Conservation (phyloP, 2,797 vertebrate species). For the Kryptopterus vitreolus region DNA sequence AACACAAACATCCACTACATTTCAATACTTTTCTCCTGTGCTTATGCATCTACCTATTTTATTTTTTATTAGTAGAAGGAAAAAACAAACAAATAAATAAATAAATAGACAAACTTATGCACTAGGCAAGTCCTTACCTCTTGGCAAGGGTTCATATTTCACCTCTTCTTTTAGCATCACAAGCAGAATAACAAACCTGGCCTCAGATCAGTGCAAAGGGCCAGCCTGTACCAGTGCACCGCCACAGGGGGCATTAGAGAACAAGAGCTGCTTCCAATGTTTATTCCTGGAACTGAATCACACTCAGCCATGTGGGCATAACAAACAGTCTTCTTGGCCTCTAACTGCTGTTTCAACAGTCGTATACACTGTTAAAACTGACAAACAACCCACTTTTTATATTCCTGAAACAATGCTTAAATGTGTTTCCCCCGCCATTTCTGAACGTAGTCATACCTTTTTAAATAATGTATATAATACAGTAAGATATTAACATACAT, state of each 20-base stretch:
- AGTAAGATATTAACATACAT: too few relatives aligned
- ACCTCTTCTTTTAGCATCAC: not conserved
- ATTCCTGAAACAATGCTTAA: not conserved
- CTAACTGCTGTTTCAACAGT: not conserved
- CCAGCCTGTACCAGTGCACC: conserved; percentile 15
- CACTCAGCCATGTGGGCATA: conserved; percentile 33
- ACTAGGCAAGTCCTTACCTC: conserved; percentile 35
- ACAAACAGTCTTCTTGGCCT: conserved; percentile 18
- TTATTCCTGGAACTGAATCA: conserved; percentile 46
- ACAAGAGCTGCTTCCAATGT: conserved; percentile 37
- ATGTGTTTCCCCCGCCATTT: not conserved
- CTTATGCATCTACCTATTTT: not conserved
- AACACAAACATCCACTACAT: not conserved
- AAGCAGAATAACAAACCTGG: not conserved
- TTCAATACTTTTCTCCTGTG: not conserved
- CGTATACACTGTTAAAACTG: not conserved
- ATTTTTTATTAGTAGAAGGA: not conserved
- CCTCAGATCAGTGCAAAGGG: conserved; percentile 23
- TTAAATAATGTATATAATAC: not conserved
- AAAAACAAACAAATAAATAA: too few relatives aligned
- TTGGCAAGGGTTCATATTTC: conserved; percentile 24
- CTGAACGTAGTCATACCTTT: not conserved
- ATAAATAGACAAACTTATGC: too few relatives aligned
- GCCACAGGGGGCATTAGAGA: conserved; percentile 27
- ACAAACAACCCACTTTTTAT: not conserved